phyloP scores from a whole-genome alignment of 2,113 vertebrate species.

The Trogon melanurus region DNA sequence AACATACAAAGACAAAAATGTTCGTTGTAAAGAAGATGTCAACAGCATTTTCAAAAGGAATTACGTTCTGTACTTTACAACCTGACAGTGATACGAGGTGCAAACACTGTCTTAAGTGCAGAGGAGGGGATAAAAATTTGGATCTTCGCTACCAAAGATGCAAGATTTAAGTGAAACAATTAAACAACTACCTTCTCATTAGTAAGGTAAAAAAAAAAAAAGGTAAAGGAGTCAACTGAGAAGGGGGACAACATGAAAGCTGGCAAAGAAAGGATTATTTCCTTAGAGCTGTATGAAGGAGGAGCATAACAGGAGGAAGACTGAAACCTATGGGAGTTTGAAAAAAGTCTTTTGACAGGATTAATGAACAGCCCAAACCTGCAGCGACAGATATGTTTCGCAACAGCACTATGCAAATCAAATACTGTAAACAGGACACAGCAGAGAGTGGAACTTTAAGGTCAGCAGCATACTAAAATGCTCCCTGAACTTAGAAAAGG shows the following conservation, averaged over 20 bases:
- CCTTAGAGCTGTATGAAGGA: neutral
- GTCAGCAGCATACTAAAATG: neutral
- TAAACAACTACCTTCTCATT: no score
- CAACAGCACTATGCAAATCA: neutral
- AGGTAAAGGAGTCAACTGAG: neutral
- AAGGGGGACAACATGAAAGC: neutral
- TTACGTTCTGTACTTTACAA: neutral
- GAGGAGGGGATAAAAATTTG: neutral
- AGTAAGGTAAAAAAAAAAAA: no score
- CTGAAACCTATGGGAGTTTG: neutral
- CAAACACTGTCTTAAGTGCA: neutral
- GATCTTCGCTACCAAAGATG: neutral
- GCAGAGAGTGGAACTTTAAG: neutral
- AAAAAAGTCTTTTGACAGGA: neutral
- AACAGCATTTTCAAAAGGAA: neutral
- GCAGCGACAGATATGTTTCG: neutral
- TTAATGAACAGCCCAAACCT: neutral
- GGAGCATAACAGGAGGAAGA: neutral
- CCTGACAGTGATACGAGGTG: neutral
- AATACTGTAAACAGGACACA: neutral
- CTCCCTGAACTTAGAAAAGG: neutral
- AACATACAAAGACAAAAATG: neutral
- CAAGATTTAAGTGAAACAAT: neutral
- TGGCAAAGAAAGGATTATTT: neutral
- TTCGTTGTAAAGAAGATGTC: neutral